phyloP scores from a whole-genome alignment of 1,140 invertebrate genomes.

The Drosophila gunungcola region DNA sequence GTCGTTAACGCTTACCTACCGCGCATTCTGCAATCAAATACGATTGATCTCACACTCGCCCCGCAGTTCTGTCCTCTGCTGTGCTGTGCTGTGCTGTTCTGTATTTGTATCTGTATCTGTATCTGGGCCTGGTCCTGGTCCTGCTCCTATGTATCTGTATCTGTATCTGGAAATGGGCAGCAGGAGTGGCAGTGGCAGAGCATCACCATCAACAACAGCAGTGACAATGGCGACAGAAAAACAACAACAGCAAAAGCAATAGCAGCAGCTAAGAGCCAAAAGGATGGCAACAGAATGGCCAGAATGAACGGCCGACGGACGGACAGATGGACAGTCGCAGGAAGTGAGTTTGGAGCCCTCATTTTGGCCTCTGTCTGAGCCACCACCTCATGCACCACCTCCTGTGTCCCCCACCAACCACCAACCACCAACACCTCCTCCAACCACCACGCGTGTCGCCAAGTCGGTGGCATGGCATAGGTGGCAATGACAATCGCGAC shows the following conservation, averaged over 20 bases:
- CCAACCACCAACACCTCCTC: slow-evolving; percentile 23
- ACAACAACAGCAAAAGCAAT: slow-evolving; percentile 47
- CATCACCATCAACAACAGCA: slow-evolving; percentile 58
- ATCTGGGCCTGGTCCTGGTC: slow-evolving; percentile 6
- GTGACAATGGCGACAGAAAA: slow-evolving; percentile 60
- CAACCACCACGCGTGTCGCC: slow-evolving; percentile 36
- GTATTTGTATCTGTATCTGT: slow-evolving; percentile 24
- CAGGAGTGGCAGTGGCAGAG: slow-evolving; percentile 31
- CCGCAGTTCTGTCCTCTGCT: slow-evolving; percentile 3
- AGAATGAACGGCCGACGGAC: slow-evolving; percentile 30
- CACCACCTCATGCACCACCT: slow-evolving; percentile 7
- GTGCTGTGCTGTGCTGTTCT: slow-evolving; percentile 1
- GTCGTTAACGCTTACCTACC: slow-evolving; percentile 83
- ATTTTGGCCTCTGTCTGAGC: slow-evolving; percentile 31
- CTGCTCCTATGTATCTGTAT: background rate
- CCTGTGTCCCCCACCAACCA: slow-evolving; percentile 13
- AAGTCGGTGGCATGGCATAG: slow-evolving; percentile 68
- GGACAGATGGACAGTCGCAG: slow-evolving; percentile 53
- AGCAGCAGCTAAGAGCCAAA: slow-evolving; percentile 42
- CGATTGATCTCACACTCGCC: slow-evolving; percentile 76
- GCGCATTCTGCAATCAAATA: slow-evolving; percentile 82
- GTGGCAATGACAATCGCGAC: slow-evolving; percentile 83
- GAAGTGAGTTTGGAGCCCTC: slow-evolving; percentile 70
- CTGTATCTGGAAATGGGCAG: slow-evolving; percentile 3
- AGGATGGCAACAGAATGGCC: slow-evolving; percentile 54